These are phyloP conservation scores for Bombylius major DNA, from an alignment of 2,888 invertebrate species.

Conservation along the genomic window DNA sequence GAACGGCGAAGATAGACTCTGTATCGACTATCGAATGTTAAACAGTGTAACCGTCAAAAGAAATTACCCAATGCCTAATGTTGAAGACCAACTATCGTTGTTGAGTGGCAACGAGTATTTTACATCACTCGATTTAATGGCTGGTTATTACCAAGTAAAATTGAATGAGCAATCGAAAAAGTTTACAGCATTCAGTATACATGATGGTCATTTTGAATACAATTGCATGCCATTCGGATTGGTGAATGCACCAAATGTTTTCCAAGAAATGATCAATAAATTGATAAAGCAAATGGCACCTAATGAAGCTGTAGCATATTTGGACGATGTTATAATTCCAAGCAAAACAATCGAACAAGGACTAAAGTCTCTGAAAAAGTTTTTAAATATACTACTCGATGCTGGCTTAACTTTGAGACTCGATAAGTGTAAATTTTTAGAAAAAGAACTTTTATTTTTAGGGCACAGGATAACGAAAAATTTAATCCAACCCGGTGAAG, in stretches of 20 bases:
- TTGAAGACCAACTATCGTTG: background rate
- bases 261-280: slow-evolving; percentile 1
- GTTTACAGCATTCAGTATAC: background rate
- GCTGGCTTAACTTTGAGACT: no score
- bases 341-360: no score
- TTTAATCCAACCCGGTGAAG: no score
- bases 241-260: slow-evolving; percentile 1
- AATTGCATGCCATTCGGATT: slow-evolving; percentile 6
- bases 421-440: no score
- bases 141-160: background rate
- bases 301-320: slow-evolving; percentile 5
- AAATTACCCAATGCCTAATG: background rate
- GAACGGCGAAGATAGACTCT: background rate
- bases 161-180: background rate
- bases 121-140: background rate
- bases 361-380: no score
- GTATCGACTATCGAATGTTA: background rate
- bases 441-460: no score
- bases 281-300: background rate
- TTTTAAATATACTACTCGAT: no score
- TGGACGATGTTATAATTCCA: slow-evolving; percentile 15
- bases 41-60: background rate
- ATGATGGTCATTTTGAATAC: slow-evolving; percentile 2
- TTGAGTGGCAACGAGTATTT: background rate
- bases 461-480: no score